Evolutionary conservation across 2,113 vertebrate genomes (phyloP).

Genomic region (Pandion haliaetus): DNA sequence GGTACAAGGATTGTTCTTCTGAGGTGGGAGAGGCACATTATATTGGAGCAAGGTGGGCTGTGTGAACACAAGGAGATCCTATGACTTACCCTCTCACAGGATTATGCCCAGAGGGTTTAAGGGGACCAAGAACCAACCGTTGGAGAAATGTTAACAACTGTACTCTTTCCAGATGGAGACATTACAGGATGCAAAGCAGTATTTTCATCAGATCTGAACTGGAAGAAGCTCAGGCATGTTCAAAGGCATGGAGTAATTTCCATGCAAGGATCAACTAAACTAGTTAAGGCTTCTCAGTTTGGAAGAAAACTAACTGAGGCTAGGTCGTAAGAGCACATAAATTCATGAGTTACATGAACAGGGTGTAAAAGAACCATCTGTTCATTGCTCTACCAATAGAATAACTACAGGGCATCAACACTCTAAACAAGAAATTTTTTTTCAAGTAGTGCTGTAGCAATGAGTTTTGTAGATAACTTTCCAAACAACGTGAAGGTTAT

Average conservation of each 20-base stretch:
- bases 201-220: not conserved
- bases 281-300: not conserved
- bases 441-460: not conserved
- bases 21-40: not conserved
- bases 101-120: not conserved
- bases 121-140: not conserved
- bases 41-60: not conserved
- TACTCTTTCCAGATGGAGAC: not conserved
- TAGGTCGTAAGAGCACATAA: not conserved
- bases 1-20: not conserved
- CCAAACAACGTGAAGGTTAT: conserved; percentile 10
- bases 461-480: not conserved
- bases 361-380: not conserved
- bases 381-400: not conserved
- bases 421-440: not conserved
- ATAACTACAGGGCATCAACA: not conserved
- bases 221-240: not conserved
- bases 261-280: not conserved
- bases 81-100: not conserved
- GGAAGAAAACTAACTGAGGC: not conserved
- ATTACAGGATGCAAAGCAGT: not conserved
- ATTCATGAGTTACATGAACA: not conserved
- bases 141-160: not conserved
- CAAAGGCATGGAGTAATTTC: not conserved
- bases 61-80: not conserved